phyloP scores from a whole-genome alignment of 2,888 invertebrate genomes.

The Drosophila niveifrons region DNA sequence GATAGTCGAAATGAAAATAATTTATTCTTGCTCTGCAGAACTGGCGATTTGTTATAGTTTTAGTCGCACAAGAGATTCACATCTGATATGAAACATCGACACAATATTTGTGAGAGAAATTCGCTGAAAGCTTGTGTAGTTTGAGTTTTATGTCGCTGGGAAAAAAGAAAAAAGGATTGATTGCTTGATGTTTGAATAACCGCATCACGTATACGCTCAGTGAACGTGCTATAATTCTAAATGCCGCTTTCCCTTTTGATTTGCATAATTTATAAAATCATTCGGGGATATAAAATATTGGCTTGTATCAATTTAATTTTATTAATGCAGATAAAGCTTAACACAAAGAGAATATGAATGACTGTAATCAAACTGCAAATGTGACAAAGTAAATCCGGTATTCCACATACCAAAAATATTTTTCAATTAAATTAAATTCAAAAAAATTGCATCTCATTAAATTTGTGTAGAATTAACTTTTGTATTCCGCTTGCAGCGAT shows the following conservation, averaged over 20 bases:
- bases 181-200: slow-evolving; percentile 13
- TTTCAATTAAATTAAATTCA: not conserved
- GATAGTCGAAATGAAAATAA: slow-evolving; percentile 18
- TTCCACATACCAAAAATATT: not conserved
- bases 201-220: slow-evolving; percentile 26
- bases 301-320: slow-evolving; percentile 23
- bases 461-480: not conserved
- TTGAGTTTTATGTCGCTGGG: slow-evolving; percentile 4
- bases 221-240: slow-evolving; percentile 22
- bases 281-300: slow-evolving; percentile 2
- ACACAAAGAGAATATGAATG: not conserved
- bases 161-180: slow-evolving; percentile 9
- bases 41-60: slow-evolving; percentile 19
- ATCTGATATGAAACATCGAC: slow-evolving; percentile 13
- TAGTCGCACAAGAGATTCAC: slow-evolving; percentile 8
- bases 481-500: not conserved
- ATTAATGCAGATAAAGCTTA: slow-evolving; percentile 20
- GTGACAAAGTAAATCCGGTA: not conserved
- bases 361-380: not conserved
- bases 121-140: slow-evolving; percentile 6
- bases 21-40: slow-evolving; percentile 3
- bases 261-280: slow-evolving; percentile 21
- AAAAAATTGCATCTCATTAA: not conserved
- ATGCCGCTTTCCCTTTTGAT: slow-evolving; percentile 19
- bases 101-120: slow-evolving; percentile 12